Evolutionary conservation across 1,140 invertebrate genomes (phyloP).

Genomic region (Eurosta solidaginis): DNA sequence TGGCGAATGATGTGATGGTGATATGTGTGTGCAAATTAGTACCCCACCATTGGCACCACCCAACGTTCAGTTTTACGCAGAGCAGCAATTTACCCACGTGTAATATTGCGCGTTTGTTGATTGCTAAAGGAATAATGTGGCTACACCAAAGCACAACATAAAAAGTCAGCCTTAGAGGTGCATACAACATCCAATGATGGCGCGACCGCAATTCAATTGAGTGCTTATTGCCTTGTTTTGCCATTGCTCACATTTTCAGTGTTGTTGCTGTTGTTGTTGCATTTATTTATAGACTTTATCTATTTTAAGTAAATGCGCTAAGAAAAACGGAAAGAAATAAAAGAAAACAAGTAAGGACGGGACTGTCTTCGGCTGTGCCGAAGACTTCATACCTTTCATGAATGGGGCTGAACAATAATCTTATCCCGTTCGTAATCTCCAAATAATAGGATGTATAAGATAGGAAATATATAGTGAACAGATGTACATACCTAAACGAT

Average conservation of each 20-base stretch:
- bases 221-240: conserved; percentile 26
- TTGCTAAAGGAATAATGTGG: not conserved
- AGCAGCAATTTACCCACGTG: not conserved
- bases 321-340: not conserved
- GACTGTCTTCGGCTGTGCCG: no score
- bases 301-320: conserved; percentile 26
- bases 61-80: not conserved
- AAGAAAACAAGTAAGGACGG: no score
- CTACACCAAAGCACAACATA: not conserved
- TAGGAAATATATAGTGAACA: no score
- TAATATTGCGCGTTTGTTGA: not conserved
- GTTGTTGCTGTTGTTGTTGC: not conserved
- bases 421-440: no score
- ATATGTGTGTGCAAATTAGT: no score
- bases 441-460: no score
- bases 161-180: not conserved
- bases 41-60: not conserved
- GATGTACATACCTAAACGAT: no score
- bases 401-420: no score
- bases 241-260: not conserved
- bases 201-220: conserved; percentile 19
- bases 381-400: no score
- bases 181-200: not conserved
- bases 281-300: not conserved
- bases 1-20: not conserved